Conservation (phyloP, 2,113 vertebrate genomes). For the Heterochromis multidens region DNA sequence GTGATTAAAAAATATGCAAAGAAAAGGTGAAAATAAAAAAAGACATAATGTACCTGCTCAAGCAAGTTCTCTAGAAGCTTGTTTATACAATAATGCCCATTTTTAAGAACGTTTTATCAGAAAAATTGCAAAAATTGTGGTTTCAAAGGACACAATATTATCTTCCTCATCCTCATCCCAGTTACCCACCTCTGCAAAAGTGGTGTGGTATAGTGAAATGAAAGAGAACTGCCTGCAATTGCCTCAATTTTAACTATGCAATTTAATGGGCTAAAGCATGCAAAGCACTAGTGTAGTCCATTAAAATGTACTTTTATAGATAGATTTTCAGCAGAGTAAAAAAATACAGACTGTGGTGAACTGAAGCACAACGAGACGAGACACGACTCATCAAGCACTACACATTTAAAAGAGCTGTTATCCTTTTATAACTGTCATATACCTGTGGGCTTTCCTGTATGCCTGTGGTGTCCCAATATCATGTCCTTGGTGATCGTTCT, state of each 20-base stretch:
- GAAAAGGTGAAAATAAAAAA: not conserved
- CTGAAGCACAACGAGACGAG: not conserved
- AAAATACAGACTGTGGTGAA: not conserved
- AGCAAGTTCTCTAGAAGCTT: not conserved
- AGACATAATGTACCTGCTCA: not conserved
- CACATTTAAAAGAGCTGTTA: not conserved
- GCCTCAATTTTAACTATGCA: not conserved
- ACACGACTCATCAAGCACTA: not conserved
- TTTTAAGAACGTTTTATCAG: not conserved
- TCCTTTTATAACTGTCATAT: constrained; percentile 37
- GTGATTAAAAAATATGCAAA: not conserved
- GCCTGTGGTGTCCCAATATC: constrained; percentile 49
- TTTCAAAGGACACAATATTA: not conserved
- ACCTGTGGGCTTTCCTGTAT: constrained; percentile 35
- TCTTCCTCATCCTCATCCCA: not conserved
- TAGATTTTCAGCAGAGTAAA: not conserved
- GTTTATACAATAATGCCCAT: not conserved
- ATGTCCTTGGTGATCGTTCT: constrained; percentile 52
- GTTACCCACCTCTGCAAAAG: not conserved
- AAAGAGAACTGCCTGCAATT: not conserved
- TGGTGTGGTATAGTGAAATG: not conserved
- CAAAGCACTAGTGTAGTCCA: not conserved
- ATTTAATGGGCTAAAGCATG: not conserved
- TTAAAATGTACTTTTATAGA: not conserved
- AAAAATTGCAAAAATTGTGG: no score